phyloP scores from a whole-genome alignment of 2,113 vertebrate species.

The Lethenteron reissneri region DNA sequence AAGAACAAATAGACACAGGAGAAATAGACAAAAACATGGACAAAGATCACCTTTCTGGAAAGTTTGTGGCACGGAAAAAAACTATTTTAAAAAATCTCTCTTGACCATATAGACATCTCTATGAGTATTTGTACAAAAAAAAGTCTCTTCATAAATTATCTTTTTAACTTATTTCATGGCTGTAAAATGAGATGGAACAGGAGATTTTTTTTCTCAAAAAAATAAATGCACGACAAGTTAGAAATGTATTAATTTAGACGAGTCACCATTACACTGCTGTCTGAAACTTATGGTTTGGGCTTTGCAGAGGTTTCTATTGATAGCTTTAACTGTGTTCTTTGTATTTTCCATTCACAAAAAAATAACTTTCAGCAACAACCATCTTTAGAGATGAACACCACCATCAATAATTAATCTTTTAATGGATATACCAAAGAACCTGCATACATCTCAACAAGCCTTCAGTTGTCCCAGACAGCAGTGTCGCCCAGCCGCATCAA shows the following conservation, averaged over 20 bases:
- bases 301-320: too few species aligned
- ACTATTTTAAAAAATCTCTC: conserved; percentile 1
- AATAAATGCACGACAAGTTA: neutral
- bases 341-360: conserved; percentile 1
- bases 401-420: neutral
- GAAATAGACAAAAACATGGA: too few species aligned
- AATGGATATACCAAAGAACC: neutral
- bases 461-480: neutral
- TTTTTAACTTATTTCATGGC: neutral
- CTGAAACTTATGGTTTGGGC: too few species aligned
- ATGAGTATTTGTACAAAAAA: conserved; percentile 2
- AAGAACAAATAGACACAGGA: too few species aligned
- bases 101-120: conserved; percentile 6
- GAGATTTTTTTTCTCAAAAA: neutral
- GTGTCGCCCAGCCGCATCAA: neutral
- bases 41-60: too few species aligned
- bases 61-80: neutral
- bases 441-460: conserved; percentile 3
- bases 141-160: conserved; percentile 2
- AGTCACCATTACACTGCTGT: neutral
- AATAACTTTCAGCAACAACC: too few species aligned
- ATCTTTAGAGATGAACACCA: too few species aligned
- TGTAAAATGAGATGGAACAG: conserved; percentile 4
- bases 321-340: neutral
- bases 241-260: neutral